Percentiles rank a stretch among this genome's conserved stretches.
These are phyloP conservation scores for Marmota monax DNA, from an alignment of 2,113 vertebrate genomes.

Conservation along the genomic window DNA sequence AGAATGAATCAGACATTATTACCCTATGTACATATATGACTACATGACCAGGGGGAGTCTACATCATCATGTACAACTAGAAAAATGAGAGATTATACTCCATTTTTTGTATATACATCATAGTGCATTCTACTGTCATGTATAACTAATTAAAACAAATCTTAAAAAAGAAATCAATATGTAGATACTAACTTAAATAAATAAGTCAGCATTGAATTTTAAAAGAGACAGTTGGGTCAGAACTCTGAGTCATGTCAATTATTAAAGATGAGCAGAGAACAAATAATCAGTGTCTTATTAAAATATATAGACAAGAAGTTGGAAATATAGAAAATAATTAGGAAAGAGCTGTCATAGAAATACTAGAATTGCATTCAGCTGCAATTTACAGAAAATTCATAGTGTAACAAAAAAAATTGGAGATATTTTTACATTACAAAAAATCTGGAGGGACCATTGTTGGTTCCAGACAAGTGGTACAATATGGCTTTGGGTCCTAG, in stretches of 20 bases:
- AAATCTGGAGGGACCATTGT: background rate
- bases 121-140: no score
- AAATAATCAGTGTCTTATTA: background rate
- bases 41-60: no score
- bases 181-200: no score
- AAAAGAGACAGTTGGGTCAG: background rate
- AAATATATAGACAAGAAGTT: background rate
- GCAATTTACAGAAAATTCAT: background rate
- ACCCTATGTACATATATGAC: no score
- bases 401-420: background rate
- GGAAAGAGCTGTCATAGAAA: background rate
- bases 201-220: background rate
- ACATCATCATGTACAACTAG: no score
- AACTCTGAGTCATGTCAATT: background rate
- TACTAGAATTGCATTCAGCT: background rate
- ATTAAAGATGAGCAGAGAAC: background rate
- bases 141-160: no score
- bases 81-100: no score
- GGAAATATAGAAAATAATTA: background rate
- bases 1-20: no score
- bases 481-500: background rate
- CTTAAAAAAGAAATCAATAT: background rate
- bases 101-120: no score
- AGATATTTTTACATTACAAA: background rate
- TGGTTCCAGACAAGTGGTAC: background rate